Conservation (phyloP, 2,797 vertebrate species). For the Myotis findleyi region DNA sequence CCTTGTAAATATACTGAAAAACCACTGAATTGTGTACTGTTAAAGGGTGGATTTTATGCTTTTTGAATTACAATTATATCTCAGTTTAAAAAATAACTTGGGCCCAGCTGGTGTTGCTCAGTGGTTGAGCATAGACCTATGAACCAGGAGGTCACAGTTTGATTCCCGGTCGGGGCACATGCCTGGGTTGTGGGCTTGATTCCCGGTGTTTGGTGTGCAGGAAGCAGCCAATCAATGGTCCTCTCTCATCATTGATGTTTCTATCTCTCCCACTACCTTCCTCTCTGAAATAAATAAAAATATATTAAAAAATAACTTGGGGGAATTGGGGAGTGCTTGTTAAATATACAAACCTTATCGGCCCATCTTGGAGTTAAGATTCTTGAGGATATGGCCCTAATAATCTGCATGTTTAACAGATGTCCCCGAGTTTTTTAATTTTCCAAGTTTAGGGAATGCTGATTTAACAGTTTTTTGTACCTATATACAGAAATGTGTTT, state of each 20-base stretch:
- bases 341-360: not conserved
- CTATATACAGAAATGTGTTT: not conserved
- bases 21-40: not conserved
- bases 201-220: too few relatives aligned
- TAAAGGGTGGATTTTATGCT: not conserved
- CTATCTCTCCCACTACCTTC: too few relatives aligned
- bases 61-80: conserved; percentile 42
- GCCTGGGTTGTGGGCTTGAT: too few relatives aligned
- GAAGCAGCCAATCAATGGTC: too few relatives aligned
- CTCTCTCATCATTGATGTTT: too few relatives aligned
- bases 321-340: not conserved
- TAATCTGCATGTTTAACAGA: not conserved
- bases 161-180: too few relatives aligned
- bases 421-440: not conserved
- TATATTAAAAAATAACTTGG: not conserved
- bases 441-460: not conserved
- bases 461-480: not conserved
- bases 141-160: too few relatives aligned
- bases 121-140: too few relatives aligned
- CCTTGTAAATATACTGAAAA: conserved; percentile 2
- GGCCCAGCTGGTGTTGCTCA: too few relatives aligned
- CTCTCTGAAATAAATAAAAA: too few relatives aligned
- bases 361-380: not conserved
- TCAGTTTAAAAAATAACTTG: not conserved
- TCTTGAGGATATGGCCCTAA: not conserved